Base-by-base conservation (phyloP, 2,797 vertebrate species). In the Pseudocheirus occidentalis region DNA sequence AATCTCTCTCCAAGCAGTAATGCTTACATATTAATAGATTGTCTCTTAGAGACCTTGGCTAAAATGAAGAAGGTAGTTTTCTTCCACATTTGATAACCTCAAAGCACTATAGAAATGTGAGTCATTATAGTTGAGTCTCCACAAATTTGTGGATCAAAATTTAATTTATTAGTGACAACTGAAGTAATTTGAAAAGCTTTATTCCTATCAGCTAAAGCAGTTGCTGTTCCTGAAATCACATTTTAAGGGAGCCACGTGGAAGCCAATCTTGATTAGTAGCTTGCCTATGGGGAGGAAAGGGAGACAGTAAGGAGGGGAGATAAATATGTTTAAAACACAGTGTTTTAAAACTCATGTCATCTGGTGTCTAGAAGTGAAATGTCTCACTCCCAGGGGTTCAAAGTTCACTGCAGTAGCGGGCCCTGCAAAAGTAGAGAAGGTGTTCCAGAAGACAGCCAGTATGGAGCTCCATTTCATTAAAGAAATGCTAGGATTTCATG, bases 401-500 rank as follows among this genome's bases (percentile, higher is more conserved):
- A 66, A 81, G 91, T 62, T 58, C n/a, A 18, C 62, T 81, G 40
- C 24, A 50, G 40, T 24, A 50, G 21, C 10, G 5, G 10, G 91
- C 57, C 96, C n/a, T 28, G 12, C 40, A 11, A 29, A 87, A 28
- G 55, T n/a, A 73, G 92, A 96, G 53, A 57, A 62, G 92, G 34
- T 46, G n/a, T 46, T 95, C 34, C 40, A 73, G 55, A 81, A 96
- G 91, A 94, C 4, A 92, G 93, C 1, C 92, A 92, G 91, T 40
- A 1, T 54, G 31, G 5, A 93, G 34, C 34, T 58, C 92, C 27
- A 1, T 0, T 16, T 81, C 90, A 97, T 81, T 62, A 94, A 93
- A 57, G 92, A 95, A 93, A 96, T 93, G 46, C 96, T 73, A 28
- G 62, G 93, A 94, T 94, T 97, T 93, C 52, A 81, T 55, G 52